A percentile compares a stretch with the other conserved stretches of the same genome.
Evolutionary conservation across 2,113 vertebrate species (phyloP).

Genomic region (Trinectes maculatus): DNA sequence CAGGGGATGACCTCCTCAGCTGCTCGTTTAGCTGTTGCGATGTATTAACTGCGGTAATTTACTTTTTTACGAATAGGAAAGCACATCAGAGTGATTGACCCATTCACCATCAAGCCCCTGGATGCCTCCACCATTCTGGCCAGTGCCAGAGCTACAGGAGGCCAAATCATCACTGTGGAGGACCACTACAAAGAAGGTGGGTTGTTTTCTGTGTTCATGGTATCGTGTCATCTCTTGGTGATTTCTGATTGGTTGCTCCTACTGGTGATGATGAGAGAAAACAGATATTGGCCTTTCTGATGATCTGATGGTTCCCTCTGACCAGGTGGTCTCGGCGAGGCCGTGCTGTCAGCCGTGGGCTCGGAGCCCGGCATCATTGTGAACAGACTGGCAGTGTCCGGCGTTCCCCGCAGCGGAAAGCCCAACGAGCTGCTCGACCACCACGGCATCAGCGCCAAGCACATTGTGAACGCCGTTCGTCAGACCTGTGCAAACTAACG

Average conservation of each 20-base stretch:
- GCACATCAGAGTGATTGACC: conserved; percentile 86
- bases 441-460: conserved; percentile 86
- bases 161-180: conserved; percentile 87
- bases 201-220: not conserved
- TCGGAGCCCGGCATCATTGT: conserved; percentile 83
- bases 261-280: no score
- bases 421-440: conserved; percentile 84
- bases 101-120: conserved; percentile 90
- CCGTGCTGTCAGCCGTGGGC: conserved; percentile 83
- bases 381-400: conserved; percentile 82
- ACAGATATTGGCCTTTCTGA: not conserved
- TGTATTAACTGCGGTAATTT: not conserved
- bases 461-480: conserved; percentile 82
- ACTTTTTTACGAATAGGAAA: conserved; percentile 69
- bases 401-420: conserved; percentile 85
- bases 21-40: rapidly evolving
- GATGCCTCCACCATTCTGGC: conserved; percentile 85
- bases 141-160: conserved; percentile 83
- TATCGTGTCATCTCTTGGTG: not conserved
- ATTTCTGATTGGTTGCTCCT: no score
- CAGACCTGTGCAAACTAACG: conserved; percentile 80
- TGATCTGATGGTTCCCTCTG: not conserved
- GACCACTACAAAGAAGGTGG: conserved; percentile 90
- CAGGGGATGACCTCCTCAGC: not conserved
- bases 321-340: conserved; percentile 89